Evolutionary conservation across 2,797 vertebrate genomes (phyloP).

Genomic region (Clarias laeviceps): DNA sequence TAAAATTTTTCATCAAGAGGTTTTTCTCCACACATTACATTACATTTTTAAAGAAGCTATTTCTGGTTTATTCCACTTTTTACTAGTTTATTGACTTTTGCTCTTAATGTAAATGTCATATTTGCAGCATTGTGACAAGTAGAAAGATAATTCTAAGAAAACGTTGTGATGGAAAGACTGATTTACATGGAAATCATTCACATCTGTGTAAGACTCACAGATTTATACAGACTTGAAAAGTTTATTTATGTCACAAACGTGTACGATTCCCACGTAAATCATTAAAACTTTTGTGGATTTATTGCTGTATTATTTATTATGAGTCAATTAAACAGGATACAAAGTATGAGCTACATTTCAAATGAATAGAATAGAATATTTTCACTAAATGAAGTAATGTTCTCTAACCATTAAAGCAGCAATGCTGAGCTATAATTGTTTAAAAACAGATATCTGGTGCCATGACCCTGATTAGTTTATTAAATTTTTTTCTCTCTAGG

Average conservation of each 20-base stretch:
- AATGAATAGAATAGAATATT: background rate
- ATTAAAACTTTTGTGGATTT: background rate
- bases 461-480: constrained; percentile 23
- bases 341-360: background rate
- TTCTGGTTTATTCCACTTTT: background rate
- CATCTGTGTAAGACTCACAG: background rate
- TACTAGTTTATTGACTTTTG: background rate
- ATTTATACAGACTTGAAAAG: background rate
- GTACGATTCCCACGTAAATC: background rate
- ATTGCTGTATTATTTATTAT: no score
- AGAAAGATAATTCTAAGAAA: background rate
- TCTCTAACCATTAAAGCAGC: no score
- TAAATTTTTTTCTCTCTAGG: constrained; percentile 70
- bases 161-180: background rate
- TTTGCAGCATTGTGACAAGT: background rate
- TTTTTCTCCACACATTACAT: background rate
- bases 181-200: background rate
- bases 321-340: background rate
- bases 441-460: constrained; percentile 17
- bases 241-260: background rate
- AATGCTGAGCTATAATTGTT: background rate
- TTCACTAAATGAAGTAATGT: background rate
- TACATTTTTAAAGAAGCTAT: background rate
- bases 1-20: background rate
- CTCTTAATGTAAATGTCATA: background rate